Percentiles rank a stretch among this genome's conserved stretches.
Evolutionary conservation across 2,888 invertebrate genomes (phyloP).

Genomic region (Eurois occulta): DNA sequence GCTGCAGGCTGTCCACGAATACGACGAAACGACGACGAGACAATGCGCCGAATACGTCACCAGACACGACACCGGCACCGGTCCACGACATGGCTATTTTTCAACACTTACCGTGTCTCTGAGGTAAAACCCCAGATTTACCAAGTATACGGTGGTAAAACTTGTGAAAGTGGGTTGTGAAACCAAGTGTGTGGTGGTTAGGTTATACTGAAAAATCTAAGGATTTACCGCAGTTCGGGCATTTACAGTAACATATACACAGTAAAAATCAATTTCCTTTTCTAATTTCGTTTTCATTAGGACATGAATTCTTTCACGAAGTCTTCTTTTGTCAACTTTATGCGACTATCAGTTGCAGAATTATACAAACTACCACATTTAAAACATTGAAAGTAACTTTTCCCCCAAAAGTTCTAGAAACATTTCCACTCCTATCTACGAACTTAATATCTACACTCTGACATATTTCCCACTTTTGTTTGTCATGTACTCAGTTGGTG

Average conservation of each 20-base stretch:
- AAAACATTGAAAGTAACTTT: not conserved
- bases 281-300: not conserved
- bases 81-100: not conserved
- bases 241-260: not conserved
- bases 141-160: not conserved
- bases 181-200: too few species aligned
- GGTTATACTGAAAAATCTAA: too few species aligned
- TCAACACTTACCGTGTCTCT: too few species aligned
- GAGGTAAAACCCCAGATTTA: not conserved
- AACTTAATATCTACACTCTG: constrained; percentile 9
- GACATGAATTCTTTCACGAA: not conserved
- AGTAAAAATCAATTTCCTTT: not conserved
- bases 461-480: constrained; percentile 33
- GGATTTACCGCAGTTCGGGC: not conserved
- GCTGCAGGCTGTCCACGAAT: not conserved
- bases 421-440: not conserved
- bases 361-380: not conserved
- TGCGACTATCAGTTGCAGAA: not conserved
- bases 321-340: not conserved
- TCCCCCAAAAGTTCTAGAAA: not conserved
- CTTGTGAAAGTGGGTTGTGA: too few species aligned
- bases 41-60: not conserved
- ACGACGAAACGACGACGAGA: too few species aligned
- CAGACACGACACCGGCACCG: too few species aligned
- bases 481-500: constrained; percentile 40